Percentiles rank a stretch among this genome's conserved stretches.
Evolutionary conservation across 30 jellyfish, hydroid and myxozoan genomes (phyloP).

Genomic region (Cassiopea xamachana): DNA sequence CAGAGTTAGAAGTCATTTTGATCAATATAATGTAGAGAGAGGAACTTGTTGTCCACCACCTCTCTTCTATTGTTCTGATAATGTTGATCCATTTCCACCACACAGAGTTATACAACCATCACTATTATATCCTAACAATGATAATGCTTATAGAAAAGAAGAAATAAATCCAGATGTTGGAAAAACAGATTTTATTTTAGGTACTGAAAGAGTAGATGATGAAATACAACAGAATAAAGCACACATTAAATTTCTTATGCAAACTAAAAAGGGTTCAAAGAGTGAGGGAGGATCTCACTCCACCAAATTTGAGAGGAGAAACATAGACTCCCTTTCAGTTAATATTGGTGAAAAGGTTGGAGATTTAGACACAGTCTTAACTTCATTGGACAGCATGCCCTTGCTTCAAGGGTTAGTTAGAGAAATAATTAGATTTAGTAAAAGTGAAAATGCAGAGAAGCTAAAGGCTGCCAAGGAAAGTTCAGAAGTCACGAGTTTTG

Average conservation of each 20-base stretch:
- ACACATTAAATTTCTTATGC: background rate
- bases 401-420: conserved; percentile 56
- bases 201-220: background rate
- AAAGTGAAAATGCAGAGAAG: background rate
- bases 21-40: background rate
- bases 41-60: conserved; percentile 66
- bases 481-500: background rate
- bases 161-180: background rate
- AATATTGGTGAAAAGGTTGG: background rate
- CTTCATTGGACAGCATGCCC: conserved; percentile 44
- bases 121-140: background rate
- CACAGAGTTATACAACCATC: background rate
- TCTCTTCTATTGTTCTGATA: conserved; percentile 30
- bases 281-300: background rate
- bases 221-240: background rate
- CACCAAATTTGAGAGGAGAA: background rate
- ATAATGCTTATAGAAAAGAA: background rate
- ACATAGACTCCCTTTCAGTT: background rate
- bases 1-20: background rate
- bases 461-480: background rate
- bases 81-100: background rate
- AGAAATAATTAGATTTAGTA: conserved; percentile 44
- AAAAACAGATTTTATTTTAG: background rate
- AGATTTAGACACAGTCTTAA: conserved; percentile 15
- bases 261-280: background rate